Evolutionary conservation across 2,888 invertebrate species (phyloP).

Genomic region (Drosophila macrospina): DNA sequence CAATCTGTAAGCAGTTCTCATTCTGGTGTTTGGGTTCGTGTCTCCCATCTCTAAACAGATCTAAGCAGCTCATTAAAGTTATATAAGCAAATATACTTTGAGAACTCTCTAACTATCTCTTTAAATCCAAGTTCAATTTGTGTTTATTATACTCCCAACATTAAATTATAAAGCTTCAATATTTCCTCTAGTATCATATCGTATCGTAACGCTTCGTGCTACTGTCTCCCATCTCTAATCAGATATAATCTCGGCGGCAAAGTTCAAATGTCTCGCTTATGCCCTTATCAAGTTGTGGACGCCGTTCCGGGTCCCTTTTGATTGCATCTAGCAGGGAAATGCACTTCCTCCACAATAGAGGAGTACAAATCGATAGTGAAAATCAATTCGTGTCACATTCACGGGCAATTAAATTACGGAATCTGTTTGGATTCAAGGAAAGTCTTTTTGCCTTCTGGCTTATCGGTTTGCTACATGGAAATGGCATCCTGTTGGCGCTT

Average conservation of each 20-base stretch:
- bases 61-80: too few relatives aligned
- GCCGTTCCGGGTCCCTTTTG: conserved; percentile 1
- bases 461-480: conserved; percentile 59
- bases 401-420: conserved; percentile 64
- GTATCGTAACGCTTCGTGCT: too few relatives aligned
- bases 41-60: neutral
- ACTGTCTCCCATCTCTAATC: conserved; percentile 3
- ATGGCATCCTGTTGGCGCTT: conserved; percentile 68
- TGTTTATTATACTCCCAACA: too few relatives aligned
- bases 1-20: too few relatives aligned
- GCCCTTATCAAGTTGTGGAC: conserved; percentile 4
- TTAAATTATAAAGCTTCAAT: too few relatives aligned
- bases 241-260: conserved; percentile 8
- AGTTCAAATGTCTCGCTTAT: conserved; percentile 23
- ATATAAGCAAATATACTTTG: too few relatives aligned
- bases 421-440: conserved; percentile 30
- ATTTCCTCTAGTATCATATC: too few relatives aligned
- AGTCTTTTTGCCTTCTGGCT: conserved; percentile 38
- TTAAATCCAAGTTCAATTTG: too few relatives aligned
- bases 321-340: conserved; percentile 39
- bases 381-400: conserved; percentile 74
- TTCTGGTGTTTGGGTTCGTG: too few relatives aligned
- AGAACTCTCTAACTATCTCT: too few relatives aligned
- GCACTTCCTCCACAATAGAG: conserved; percentile 53
- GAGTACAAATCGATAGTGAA: conserved; percentile 44